Base-by-base conservation (phyloP, 2,888 invertebrate species). In the Eilema depressum region DNA sequence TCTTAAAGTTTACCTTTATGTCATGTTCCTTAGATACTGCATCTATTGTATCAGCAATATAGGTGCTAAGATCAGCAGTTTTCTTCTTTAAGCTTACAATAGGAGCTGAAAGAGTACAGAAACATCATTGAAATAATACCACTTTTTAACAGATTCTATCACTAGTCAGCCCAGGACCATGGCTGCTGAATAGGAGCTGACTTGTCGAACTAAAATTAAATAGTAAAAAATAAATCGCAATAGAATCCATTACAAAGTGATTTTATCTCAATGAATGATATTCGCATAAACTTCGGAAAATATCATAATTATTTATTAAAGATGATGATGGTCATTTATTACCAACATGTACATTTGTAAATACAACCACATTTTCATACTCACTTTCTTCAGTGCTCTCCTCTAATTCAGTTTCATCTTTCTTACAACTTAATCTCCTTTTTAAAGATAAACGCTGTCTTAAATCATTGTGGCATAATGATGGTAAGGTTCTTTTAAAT, bases 361-460 rank as follows among this genome's bases (percentile, higher is more conserved):
- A 57, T 7, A 57, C 7, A 30, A 62, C 7, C 8, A 53, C 14
- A 33, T 30, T 25, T n/a, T 57, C 0, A 57, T 57, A 67, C 68
- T 71, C 20, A 71, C 63, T 26, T 25, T 57, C 25, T 37, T 57
- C 37, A 66, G 20, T 53, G 28, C 10, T n/a, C 17, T n/a, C 53
- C 17, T 61, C 23, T 53, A 61, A 23, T 25, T 7, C 23, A 56
- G 20, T 7, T 41, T 17, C 65, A 66, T 56, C 73, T 81, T 70
- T 68, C 62, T 41, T 59, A 41, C 33, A 23, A 63, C 10, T 33
- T 59, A 68, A 63, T 61, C 68, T 79, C 73, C 75, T 81, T 73
- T 77, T 85, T 41, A 76, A 79, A 63, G 64, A 71, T 59, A 90
- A 71, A 71, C 77, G 83, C 66, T 79, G 76, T 28, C 90, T 82